A percentile compares a stretch with the other conserved stretches of the same genome.
Conservation (phyloP, 2,888 invertebrate species). For the Amphimallon solstitiale region DNA sequence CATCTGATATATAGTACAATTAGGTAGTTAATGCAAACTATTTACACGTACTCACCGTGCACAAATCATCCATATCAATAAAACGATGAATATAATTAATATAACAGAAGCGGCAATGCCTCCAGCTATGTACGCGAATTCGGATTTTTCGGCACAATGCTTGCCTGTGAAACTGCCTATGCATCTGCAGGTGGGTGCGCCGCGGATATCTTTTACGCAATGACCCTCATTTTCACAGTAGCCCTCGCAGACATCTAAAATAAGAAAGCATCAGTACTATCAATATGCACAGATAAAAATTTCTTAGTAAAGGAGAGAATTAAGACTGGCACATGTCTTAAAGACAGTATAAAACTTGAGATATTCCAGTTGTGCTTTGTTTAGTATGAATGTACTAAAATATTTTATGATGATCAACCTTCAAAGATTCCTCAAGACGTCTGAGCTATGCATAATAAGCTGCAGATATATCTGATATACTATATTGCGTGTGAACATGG, state of each 20-base stretch:
- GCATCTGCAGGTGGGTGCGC: conserved; percentile 88
- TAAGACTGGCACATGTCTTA: no score
- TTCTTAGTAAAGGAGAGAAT: no score
- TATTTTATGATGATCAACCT: no score
- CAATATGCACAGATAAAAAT: no score
- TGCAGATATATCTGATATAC: no score
- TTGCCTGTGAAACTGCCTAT: conserved; percentile 92
- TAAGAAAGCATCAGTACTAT: no score
- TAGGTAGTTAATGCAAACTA: neutral
- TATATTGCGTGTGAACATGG: no score
- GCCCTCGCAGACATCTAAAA: conserved; percentile 80
- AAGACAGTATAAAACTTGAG: no score
- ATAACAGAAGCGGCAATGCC: conserved; percentile 95
- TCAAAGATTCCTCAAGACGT: no score
- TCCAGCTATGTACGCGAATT: conserved; percentile 94
- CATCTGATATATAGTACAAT: neutral
- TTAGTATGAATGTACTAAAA: no score
- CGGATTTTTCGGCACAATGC: conserved; percentile 90
- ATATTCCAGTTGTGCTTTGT: no score
- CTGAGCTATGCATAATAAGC: no score
- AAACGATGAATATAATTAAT: conserved; percentile 89
- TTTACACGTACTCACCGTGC: conserved; percentile 71
- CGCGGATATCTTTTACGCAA: conserved; percentile 84
- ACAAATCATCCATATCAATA: conserved; percentile 97
- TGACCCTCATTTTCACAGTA: conserved; percentile 91